These are phyloP conservation scores for Piscicola geometra DNA, from an alignment of 2,888 invertebrate genomes.

Conservation along the genomic window DNA sequence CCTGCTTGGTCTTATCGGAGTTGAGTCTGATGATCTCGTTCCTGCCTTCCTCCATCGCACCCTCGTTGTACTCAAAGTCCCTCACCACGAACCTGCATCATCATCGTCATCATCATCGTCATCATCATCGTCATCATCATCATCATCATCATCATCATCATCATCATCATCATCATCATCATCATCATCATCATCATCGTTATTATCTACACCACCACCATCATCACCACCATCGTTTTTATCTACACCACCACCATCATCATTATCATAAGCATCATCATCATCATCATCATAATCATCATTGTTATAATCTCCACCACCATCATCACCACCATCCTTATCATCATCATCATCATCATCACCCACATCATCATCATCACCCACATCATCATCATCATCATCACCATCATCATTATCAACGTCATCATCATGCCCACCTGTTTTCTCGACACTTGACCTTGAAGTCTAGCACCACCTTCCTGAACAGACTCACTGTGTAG, in stretches of 20 bases:
- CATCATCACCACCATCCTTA: too few relatives aligned
- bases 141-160: constrained; percentile 20
- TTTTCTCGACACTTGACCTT: constrained; percentile 92
- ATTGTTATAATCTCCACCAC: too few relatives aligned
- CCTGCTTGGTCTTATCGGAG: constrained; percentile 97
- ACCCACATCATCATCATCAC: too few relatives aligned
- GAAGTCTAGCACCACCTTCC: constrained; percentile 93
- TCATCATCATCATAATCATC: too few relatives aligned
- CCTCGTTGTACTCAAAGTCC: constrained; percentile 97
- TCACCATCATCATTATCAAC: too few relatives aligned
- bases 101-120: constrained; percentile 17
- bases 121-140: constrained; percentile 12
- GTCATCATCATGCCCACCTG: constrained; percentile 60
- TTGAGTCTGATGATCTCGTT: constrained; percentile 93
- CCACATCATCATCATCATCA: too few relatives aligned
- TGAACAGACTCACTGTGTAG: constrained; percentile 89
- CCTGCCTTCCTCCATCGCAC: constrained; percentile 89
- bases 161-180: constrained; percentile 25
- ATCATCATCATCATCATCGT: constrained; percentile 28
- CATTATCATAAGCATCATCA: too few relatives aligned
- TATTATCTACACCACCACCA: constrained; percentile 6
- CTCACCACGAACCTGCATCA: constrained; percentile 75
- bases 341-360: too few relatives aligned
- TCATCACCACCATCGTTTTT: constrained; percentile 15
- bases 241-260: too few relatives aligned